These are phyloP conservation scores for Kryphioiulus occultus DNA, from an alignment of 2,888 invertebrate species.

Conservation along the genomic window DNA sequence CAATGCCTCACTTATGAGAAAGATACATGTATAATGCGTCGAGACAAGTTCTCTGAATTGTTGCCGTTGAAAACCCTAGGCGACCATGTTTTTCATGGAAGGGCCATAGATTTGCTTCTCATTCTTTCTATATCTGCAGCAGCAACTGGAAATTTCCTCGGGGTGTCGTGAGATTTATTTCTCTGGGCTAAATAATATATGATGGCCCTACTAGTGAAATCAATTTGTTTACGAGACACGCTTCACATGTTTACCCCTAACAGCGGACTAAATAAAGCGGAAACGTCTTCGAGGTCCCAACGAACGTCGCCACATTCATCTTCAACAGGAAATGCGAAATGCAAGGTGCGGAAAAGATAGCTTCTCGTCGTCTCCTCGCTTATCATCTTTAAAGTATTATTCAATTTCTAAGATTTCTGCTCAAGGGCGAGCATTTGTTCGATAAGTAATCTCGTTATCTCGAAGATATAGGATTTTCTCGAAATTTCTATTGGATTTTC, in stretches of 20 bases:
- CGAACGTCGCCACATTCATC: neutral
- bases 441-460: neutral
- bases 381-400: neutral
- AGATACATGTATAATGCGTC: neutral
- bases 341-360: constrained; percentile 13
- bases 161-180: constrained; percentile 29
- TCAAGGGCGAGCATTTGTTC: neutral
- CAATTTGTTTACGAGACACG: neutral
- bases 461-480: neutral
- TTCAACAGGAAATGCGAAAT: constrained; percentile 6
- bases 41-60: neutral
- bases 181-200: neutral
- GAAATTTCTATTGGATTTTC: neutral
- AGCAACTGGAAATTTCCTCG: neutral
- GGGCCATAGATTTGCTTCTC: neutral
- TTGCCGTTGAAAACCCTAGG: neutral
- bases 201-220: neutral
- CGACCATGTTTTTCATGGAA: neutral
- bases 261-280: neutral
- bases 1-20: neutral
- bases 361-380: neutral
- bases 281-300: neutral
- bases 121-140: neutral
- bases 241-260: neutral
- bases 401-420: neutral